Percentiles rank a stretch among this genome's conserved stretches.
Evolutionary conservation across 2,113 vertebrate genomes (phyloP).

Genomic region (Urocynchramus pylzowi): DNA sequence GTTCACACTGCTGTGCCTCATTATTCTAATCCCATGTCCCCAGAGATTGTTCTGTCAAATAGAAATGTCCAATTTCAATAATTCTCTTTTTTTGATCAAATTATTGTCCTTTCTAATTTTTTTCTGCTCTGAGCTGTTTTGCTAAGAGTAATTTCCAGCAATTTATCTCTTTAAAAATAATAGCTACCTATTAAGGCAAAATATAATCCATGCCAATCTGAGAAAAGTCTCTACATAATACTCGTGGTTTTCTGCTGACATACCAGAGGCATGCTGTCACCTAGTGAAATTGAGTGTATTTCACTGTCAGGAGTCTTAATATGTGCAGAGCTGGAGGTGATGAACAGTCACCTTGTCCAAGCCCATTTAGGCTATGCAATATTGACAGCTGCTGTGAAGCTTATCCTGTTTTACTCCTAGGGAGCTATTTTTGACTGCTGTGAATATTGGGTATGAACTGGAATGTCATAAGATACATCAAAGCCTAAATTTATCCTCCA

Average conservation of each 20-base stretch:
- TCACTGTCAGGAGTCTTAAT: neutral
- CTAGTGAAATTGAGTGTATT: neutral
- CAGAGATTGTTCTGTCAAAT: neutral
- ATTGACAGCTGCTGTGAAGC: neutral
- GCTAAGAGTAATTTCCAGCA: neutral
- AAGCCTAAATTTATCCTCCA: neutral
- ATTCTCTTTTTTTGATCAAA: slow-evolving; percentile 4
- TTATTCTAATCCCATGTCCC: neutral
- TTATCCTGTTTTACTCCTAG: neutral
- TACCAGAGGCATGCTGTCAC: neutral
- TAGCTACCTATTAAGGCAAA: neutral
- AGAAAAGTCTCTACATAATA: neutral
- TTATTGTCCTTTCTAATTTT: slow-evolving; percentile 1
- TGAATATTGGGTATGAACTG: neutral
- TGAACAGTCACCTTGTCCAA: neutral
- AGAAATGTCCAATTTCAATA: neutral
- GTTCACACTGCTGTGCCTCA: neutral
- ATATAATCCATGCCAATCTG: neutral
- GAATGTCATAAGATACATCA: neutral
- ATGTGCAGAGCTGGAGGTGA: neutral
- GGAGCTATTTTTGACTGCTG: neutral
- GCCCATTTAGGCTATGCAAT: neutral
- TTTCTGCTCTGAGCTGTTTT: neutral
- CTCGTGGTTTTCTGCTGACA: neutral
- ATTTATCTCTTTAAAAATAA: neutral